Evolutionary conservation across 2,797 vertebrate genomes (phyloP).

Genomic region (Meriones psammophilus): DNA sequence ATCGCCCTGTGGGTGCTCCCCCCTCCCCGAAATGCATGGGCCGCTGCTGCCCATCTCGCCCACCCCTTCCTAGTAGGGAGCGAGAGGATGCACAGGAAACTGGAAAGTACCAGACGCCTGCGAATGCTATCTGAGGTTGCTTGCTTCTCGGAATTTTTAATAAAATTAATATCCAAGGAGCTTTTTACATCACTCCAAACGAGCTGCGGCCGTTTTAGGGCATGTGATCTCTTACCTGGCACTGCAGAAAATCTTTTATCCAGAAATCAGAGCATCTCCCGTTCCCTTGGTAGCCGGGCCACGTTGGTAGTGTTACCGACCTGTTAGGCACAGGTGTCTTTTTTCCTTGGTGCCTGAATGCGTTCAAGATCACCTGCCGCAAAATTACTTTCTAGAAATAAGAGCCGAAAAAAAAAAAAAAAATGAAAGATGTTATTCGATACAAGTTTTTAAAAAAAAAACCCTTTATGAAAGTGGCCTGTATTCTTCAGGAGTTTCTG

Average conservation of each 20-base stretch:
- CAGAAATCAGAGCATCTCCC: constrained; percentile 65
- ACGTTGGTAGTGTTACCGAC: not conserved
- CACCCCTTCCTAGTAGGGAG: not conserved
- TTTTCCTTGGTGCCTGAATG: constrained; percentile 23
- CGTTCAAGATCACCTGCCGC: constrained; percentile 29
- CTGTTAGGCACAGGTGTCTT: constrained; percentile 76
- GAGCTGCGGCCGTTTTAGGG: constrained; percentile 52
- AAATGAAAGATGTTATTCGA: not conserved
- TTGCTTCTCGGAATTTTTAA: constrained; percentile 43
- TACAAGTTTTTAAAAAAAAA: not conserved
- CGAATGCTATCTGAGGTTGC: not conserved
- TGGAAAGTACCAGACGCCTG: constrained; percentile 53
- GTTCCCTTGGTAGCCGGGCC: constrained; percentile 39
- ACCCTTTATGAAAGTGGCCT: constrained; percentile 25
- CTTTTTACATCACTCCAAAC: not conserved
- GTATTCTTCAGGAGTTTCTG: constrained; percentile 42
- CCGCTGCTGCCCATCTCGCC: not conserved
- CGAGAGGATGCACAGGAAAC: not conserved
- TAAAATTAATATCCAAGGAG: constrained; percentile 54
- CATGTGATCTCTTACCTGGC: constrained; percentile 78
- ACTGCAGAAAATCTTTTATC: constrained; percentile 70
- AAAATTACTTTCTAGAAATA: constrained; percentile 65
- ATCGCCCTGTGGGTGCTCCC: not conserved
- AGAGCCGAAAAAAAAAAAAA: not conserved
- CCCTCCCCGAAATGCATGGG: not conserved